Percentiles rank a stretch among this genome's conserved stretches.
These are phyloP conservation scores for Pantala flavescens DNA, from an alignment of 1,140 invertebrate genomes.

Conservation along the genomic window DNA sequence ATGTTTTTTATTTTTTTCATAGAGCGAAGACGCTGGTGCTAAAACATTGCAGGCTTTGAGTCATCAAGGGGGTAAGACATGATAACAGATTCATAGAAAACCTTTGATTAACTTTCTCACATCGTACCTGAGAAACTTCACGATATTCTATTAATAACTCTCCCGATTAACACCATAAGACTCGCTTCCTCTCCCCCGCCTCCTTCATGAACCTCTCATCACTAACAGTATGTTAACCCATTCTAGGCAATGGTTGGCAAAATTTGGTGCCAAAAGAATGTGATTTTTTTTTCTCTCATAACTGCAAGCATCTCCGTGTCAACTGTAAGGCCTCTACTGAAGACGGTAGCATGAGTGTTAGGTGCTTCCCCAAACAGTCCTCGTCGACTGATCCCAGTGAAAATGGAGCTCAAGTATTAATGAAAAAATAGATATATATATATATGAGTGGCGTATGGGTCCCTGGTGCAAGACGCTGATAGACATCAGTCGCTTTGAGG, in stretches of 20 bases:
- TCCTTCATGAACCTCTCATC: background rate
- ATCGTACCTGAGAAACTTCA: constrained; percentile 16
- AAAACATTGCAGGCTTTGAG: constrained; percentile 79
- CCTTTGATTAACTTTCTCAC: constrained; percentile 8
- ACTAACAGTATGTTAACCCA: constrained; percentile 13
- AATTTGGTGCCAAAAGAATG: background rate
- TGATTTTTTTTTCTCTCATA: background rate
- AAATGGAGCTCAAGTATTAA: background rate
- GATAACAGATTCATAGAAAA: constrained; percentile 13
- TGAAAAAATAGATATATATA: too few species aligned
- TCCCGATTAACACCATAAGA: constrained; percentile 13
- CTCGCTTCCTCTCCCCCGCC: background rate
- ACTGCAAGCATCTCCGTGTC: background rate
- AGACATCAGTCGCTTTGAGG: too few species aligned
- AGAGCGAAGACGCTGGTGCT: constrained; percentile 80
- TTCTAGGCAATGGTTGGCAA: background rate
- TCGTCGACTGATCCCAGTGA: background rate
- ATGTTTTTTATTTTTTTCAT: constrained; percentile 32
- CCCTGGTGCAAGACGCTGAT: too few species aligned
- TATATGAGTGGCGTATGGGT: too few species aligned
- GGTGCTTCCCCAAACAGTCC: background rate
- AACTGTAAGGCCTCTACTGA: background rate
- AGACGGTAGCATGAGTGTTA: background rate
- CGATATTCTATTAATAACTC: constrained; percentile 18
- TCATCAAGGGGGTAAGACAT: constrained; percentile 81